Base-by-base conservation (phyloP, 2,113 vertebrate species). In the Hydrolagus affinis region DNA sequence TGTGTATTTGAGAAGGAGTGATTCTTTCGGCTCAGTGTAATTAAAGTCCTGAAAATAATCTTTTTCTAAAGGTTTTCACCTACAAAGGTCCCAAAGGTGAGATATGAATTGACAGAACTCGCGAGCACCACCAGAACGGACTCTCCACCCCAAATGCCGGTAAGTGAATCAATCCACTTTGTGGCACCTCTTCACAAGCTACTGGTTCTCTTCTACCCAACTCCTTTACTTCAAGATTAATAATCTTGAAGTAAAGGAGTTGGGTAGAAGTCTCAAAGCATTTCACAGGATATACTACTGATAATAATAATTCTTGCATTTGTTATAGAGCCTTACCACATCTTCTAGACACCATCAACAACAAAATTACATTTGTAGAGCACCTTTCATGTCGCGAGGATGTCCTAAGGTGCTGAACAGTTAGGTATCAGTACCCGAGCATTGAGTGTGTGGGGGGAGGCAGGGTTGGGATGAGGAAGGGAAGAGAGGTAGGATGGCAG, bases 21-120 rank as follows among this genome's bases (percentile, higher is more conserved):
- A 68, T 66, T 83, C 25, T 21, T 68, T 62, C 4, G 15, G 76
- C 62, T n/a, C 11, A 80, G 15, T 64, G 62, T 66, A 19, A 83
- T 83, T 68, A 32, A 66, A 83, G 32, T 44, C 44, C 44, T 83
- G 32, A 68, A 83, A 83, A 66, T 19, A 17, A 68, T 64, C 32
- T 72, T 73, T 14, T 77, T 21, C 2, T 86, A 15, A 73, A 94
- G 90, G 85, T 95, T 94, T 89, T 89, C 87, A 30, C 90, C 91
- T 14, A 94, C 92, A 12, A 93, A 94, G 89, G 89, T 94, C 70
- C 91, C 91, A 19, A 90, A 93, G 21, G 76, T 93, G 12, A 94
- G 93, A 85, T 91, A 95, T 0, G 89, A 94, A 87, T 89, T 93
- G 86, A 92, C 86, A 44, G 89, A 91, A 2, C 86, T 88, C 12